Base-by-base conservation (phyloP, 2,113 vertebrate genomes). In the Egretta garzetta region DNA sequence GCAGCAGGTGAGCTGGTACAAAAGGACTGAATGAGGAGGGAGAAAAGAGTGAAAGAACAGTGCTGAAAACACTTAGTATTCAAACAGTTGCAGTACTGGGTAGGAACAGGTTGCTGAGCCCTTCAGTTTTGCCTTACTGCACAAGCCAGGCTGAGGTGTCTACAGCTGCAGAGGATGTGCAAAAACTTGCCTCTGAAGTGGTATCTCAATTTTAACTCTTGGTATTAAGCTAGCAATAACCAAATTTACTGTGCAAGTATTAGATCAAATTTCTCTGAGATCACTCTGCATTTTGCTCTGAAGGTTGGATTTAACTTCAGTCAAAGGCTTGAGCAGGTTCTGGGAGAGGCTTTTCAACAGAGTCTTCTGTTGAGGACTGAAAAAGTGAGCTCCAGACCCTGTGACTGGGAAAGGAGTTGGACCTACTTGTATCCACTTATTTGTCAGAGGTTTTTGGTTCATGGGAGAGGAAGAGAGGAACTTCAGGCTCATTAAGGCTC, bases 1-100 rank as follows among this genome's bases (percentile, higher is more conserved):
- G 98, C 94, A 97, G 96, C 93, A 97, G 97, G 98, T 98, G 97
- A 97, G 96, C 47, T 94, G 72, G 33, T 83, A 81, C 30, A 72
- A 95, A 93, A 82, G 45, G 17, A 43, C 18, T 67, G 58, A 87
- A 80, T 50, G 53, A 81, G 32, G 68, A 74, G n/a, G 80, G 62
- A 70, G 49, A 53, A 79, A 90, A 79, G 53, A 41, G 12, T 45
- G 41, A 86, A 88, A 86, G 47, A 94, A 86, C 64, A 93, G 50
- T 35, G 10, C 49, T 80, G 58, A 58, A 47, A 80, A 62, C 71
- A 52, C 14, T 76, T 23, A 28, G 27, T 43, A 56, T 70, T 91
- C 49, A 62, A 62, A 6, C 2, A 35, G 28, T 53, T 91, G 49
- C 23, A 45, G 33, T 58, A 22, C 13, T 79, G 62, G 58, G 18